A percentile compares a stretch with the other conserved stretches of the same genome.
phyloP scores from a whole-genome alignment of 2,113 vertebrate genomes.

The Furnarius figulus region DNA sequence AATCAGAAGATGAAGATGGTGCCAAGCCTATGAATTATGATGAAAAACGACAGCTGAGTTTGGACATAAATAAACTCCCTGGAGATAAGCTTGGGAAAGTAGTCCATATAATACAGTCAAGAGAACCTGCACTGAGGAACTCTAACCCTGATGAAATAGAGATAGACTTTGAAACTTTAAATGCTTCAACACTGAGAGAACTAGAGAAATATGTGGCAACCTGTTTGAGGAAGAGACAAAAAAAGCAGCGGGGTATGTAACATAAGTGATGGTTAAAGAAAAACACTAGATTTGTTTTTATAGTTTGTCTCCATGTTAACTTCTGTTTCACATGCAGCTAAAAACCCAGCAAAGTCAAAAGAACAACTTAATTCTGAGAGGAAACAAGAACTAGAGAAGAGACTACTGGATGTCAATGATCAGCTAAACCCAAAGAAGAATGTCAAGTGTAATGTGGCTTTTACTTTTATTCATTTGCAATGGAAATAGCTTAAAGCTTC shows the following conservation, averaged over 20 bases:
- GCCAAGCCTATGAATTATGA: constrained; percentile 82
- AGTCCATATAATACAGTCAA: constrained; percentile 84
- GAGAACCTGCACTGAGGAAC: constrained; percentile 77
- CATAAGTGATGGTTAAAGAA: background rate
- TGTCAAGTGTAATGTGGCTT: constrained; percentile 63
- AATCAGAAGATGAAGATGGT: constrained; percentile 70
- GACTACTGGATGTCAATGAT: constrained; percentile 59
- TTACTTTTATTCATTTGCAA: background rate
- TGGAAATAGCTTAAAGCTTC: background rate
- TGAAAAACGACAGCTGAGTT: constrained; percentile 86
- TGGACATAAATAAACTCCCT: constrained; percentile 88
- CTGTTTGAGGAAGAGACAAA: constrained; percentile 79
- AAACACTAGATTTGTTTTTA: background rate
- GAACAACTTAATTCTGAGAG: constrained; percentile 64
- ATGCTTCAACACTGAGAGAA: constrained; percentile 84
- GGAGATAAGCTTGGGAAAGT: constrained; percentile 85
- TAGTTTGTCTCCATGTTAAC: background rate
- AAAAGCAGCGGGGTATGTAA: constrained; percentile 71
- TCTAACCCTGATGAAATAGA: constrained; percentile 83
- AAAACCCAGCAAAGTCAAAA: constrained; percentile 70
- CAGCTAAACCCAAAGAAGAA: constrained; percentile 69
- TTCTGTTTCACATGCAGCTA: constrained; percentile 46
- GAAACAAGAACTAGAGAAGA: constrained; percentile 69
- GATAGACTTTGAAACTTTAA: constrained; percentile 89
- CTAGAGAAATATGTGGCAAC: constrained; percentile 83